A percentile compares a stretch with the other conserved stretches of the same genome.
phyloP scores from a whole-genome alignment of 2,888 invertebrate genomes.

The Heliothis peltigera region DNA sequence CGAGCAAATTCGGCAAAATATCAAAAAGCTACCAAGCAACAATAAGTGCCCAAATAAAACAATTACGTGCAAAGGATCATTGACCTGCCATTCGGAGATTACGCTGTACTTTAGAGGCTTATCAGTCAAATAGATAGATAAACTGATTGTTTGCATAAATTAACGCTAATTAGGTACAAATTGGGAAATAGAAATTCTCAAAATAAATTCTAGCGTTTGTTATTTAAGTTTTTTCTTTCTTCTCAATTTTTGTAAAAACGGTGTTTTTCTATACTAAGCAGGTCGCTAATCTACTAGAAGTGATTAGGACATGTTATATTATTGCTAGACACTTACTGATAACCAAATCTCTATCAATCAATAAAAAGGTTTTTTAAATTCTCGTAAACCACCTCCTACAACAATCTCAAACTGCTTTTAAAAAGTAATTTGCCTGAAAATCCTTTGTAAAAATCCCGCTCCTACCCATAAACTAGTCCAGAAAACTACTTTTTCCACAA shows the following conservation, averaged over 20 bases:
- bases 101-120: constrained; percentile 36
- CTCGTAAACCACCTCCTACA: neutral
- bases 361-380: no score
- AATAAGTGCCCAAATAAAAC: constrained; percentile 15
- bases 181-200: constrained; percentile 14
- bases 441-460: constrained; percentile 27
- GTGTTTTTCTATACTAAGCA: neutral
- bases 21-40: constrained; percentile 1
- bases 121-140: constrained; percentile 58
- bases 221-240: neutral
- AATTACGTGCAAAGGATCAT: constrained; percentile 23
- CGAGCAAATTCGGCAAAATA: neutral
- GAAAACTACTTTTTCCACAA: constrained; percentile 44
- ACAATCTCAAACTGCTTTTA: constrained; percentile 14
- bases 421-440: constrained; percentile 25
- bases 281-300: no score
- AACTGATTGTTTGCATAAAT: constrained; percentile 51
- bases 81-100: constrained; percentile 33
- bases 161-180: constrained; percentile 45
- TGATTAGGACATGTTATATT: no score
- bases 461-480: constrained; percentile 35
- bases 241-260: neutral
- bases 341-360: no score
- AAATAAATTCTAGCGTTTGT: constrained; percentile 14
- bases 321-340: no score